Conservation (phyloP, 2,888 invertebrate species). For the Leptinotarsa haldemani region DNA sequence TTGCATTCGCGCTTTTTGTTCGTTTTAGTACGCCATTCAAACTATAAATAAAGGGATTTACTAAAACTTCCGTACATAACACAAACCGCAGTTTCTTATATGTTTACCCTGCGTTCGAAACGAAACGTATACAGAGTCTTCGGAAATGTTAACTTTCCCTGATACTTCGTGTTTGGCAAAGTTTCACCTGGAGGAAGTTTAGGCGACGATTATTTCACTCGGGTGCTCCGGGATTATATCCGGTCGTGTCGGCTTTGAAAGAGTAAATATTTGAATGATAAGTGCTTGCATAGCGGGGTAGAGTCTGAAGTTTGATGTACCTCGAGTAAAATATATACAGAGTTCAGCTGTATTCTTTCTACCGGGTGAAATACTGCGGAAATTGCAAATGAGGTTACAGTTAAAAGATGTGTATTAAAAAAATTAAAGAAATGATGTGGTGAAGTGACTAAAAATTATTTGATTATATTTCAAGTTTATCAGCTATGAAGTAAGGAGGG, state of each 20-base stretch:
- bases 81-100: conserved; percentile 12
- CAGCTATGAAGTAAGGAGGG: too few species aligned
- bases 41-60: conserved; percentile 15
- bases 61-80: neutral
- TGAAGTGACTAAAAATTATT: too few species aligned
- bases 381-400: too few species aligned
- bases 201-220: conserved; percentile 61
- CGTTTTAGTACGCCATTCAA: neutral
- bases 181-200: conserved; percentile 59
- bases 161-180: conserved; percentile 60
- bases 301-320: conserved; percentile 16
- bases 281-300: conserved; percentile 10
- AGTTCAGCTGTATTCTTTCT: too few species aligned
- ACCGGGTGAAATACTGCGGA: too few species aligned
- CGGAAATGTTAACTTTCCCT: conserved; percentile 48
- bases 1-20: conserved; percentile 4
- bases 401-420: too few species aligned
- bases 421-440: too few species aligned
- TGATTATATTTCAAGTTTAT: too few species aligned
- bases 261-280: conserved; percentile 62
- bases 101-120: neutral
- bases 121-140: conserved; percentile 26
- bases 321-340: neutral
- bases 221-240: conserved; percentile 60
- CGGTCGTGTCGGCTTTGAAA: conserved; percentile 60